These are phyloP conservation scores for Scaptomyza reducta DNA, from an alignment of 2,888 invertebrate species.

Conservation along the genomic window DNA sequence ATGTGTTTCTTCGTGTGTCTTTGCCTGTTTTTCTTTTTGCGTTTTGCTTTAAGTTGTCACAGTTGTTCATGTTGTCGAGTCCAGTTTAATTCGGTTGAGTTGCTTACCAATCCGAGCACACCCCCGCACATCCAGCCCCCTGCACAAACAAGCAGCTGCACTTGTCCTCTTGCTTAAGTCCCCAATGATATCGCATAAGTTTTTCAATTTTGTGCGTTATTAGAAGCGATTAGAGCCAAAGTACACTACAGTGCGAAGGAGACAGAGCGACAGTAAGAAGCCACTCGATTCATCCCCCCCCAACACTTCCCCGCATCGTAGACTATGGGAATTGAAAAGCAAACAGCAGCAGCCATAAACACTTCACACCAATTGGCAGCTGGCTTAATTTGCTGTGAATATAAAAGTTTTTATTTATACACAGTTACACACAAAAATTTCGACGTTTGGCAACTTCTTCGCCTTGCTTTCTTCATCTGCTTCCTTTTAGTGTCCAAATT, in stretches of 20 bases:
- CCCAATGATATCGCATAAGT: constrained; percentile 82
- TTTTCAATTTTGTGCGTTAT: constrained; percentile 83
- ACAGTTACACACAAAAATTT: constrained; percentile 4
- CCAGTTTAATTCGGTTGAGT: constrained; percentile 57
- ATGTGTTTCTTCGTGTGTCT: constrained; percentile 9
- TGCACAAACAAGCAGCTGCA: constrained; percentile 55
- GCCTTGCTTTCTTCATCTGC: neutral
- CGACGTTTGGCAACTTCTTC: neutral
- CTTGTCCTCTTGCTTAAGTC: constrained; percentile 74
- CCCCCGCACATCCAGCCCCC: neutral
- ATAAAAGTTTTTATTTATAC: constrained; percentile 19
- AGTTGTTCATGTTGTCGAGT: constrained; percentile 76
- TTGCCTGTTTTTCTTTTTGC: constrained; percentile 44
- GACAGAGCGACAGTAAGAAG: constrained; percentile 14
- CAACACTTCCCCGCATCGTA: no score
- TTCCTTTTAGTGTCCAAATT: neutral
- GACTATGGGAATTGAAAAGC: neutral
- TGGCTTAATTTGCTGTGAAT: constrained; percentile 57
- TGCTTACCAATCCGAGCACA: constrained; percentile 15
- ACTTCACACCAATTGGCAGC: constrained; percentile 64
- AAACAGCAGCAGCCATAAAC: constrained; percentile 56
- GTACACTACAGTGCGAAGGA: constrained; percentile 21
- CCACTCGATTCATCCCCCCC: neutral
- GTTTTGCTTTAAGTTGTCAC: constrained; percentile 78
- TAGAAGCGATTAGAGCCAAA: constrained; percentile 82